A percentile compares a stretch with the other conserved stretches of the same genome.
Evolutionary conservation across 2,888 invertebrate species (phyloP).

Genomic region (Hydrotaea diabolus): DNA sequence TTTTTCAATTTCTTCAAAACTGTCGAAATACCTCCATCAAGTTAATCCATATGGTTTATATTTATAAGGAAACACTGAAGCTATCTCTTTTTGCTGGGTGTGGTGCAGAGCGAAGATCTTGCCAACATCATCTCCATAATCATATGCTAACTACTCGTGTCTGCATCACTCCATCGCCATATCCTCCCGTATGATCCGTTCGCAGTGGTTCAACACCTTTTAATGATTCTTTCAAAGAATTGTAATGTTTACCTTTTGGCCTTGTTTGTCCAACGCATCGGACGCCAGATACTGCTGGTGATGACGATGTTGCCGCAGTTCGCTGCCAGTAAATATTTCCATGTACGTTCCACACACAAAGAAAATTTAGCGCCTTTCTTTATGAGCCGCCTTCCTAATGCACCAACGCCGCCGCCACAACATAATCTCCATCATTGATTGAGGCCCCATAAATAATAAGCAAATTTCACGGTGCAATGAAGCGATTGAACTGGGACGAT

Average conservation of each 20-base stretch:
- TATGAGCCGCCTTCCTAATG: constrained; percentile 53
- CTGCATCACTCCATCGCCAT: neutral
- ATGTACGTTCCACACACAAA: constrained; percentile 30
- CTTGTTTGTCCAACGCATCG: constrained; percentile 55
- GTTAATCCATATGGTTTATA: no score
- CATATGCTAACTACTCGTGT: neutral
- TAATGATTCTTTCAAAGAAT: constrained; percentile 63
- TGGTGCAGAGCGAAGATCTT: no score
- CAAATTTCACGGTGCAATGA: constrained; percentile 56
- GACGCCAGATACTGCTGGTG: neutral
- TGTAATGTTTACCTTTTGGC: constrained; percentile 67
- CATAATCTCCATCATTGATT: constrained; percentile 55
- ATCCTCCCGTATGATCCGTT: neutral
- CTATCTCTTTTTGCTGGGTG: neutral
- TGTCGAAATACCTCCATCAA: no score
- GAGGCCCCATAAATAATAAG: constrained; percentile 69
- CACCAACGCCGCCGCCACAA: constrained; percentile 14
- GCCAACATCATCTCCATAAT: neutral
- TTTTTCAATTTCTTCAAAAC: no score
- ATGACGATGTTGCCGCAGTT: neutral
- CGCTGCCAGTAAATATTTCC: neutral
- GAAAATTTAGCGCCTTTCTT: constrained; percentile 56
- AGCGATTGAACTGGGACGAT: constrained; percentile 58
- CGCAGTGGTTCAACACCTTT: constrained; percentile 46
- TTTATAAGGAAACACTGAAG: no score